A percentile compares a stretch with the other conserved stretches of the same genome.
Evolutionary conservation across 1,140 invertebrate genomes (phyloP).

Genomic region (Magallana gigas): DNA sequence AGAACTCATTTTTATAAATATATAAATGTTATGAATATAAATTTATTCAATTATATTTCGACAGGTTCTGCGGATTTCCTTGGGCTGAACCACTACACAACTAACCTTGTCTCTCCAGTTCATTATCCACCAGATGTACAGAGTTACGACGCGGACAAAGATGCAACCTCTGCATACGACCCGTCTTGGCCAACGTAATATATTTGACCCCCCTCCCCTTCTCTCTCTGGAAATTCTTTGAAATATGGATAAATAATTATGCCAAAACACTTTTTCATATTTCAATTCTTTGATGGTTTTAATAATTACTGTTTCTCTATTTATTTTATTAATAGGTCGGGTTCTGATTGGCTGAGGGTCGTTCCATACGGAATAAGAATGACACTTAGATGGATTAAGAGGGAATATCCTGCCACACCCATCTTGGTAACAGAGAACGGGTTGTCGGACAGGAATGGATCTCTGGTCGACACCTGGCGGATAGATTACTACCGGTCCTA

Average conservation of each 20-base stretch:
- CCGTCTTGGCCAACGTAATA: conserved; percentile 18
- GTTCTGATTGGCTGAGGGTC: conserved; percentile 48
- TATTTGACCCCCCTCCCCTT: too few relatives aligned
- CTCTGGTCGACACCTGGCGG: conserved; percentile 81
- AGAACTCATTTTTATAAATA: too few relatives aligned
- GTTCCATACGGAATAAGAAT: conserved; percentile 84
- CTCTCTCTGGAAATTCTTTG: too few relatives aligned
- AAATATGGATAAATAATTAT: too few relatives aligned
- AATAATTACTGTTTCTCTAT: neutral
- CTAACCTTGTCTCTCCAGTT: conserved; percentile 48
- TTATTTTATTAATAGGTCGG: conserved; percentile 32
- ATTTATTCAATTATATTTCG: neutral
- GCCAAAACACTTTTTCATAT: too few relatives aligned
- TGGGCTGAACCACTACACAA: conserved; percentile 48
- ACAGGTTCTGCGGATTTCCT: conserved; percentile 47
- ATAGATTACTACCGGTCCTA: conserved; percentile 82
- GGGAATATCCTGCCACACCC: conserved; percentile 82
- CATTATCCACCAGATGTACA: conserved; percentile 24
- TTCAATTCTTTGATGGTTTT: too few relatives aligned
- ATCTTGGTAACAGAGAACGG: conserved; percentile 87
- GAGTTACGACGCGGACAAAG: conserved; percentile 53
- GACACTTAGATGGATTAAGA: conserved; percentile 83
- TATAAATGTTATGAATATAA: neutral
- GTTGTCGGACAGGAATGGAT: conserved; percentile 78
- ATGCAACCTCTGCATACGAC: conserved; percentile 12